Evolutionary conservation across 2,888 invertebrate genomes (phyloP).

Genomic region (Aquatica leii): DNA sequence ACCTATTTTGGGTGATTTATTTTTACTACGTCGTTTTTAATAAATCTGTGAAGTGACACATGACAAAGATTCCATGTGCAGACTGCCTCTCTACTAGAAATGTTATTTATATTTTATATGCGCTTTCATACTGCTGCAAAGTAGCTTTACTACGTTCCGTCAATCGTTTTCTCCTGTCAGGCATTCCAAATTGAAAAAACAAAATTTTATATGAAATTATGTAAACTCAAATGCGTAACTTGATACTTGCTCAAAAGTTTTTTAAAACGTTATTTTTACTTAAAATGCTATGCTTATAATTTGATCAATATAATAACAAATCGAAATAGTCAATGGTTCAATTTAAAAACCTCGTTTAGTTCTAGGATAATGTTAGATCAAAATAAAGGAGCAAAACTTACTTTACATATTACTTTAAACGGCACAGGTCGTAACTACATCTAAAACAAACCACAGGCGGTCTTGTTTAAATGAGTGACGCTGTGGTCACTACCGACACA

Average conservation of each 20-base stretch:
- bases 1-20: not conserved
- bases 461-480: not conserved
- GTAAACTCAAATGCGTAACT: conserved; percentile 4
- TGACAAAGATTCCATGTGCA: no score
- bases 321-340: conserved; percentile 8
- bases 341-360: conserved; percentile 8
- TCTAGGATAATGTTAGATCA: not conserved
- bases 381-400: not conserved
- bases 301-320: conserved; percentile 9
- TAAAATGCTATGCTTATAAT: conserved; percentile 1
- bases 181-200: conserved; percentile 1
- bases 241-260: conserved; percentile 2
- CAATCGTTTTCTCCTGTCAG: conserved; percentile 7
- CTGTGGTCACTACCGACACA: conserved; percentile 3
- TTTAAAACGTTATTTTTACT: not conserved
- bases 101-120: not conserved
- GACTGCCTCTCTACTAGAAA: not conserved
- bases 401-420: no score
- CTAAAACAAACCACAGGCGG: not conserved
- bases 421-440: no score
- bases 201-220: conserved; percentile 7
- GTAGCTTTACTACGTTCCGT: conserved; percentile 7
- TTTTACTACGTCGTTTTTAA: not conserved
- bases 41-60: no score
- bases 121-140: conserved; percentile 7